A percentile compares a stretch with the other conserved stretches of the same genome.
Evolutionary conservation across 1,140 invertebrate genomes (phyloP).

Genomic region (Thaumetopoea pityocampa): DNA sequence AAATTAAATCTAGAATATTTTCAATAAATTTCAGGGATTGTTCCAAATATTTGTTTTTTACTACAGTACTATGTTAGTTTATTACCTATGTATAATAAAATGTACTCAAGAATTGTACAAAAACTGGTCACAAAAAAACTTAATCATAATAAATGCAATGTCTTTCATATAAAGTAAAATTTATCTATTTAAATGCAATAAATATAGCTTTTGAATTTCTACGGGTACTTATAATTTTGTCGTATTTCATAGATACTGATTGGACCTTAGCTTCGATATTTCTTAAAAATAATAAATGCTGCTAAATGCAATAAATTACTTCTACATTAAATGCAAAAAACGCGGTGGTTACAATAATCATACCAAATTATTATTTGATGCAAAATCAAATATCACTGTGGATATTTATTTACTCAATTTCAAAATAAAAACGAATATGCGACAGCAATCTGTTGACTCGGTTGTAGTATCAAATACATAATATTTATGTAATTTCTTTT

Average conservation of each 20-base stretch:
- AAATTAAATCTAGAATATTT: constrained; percentile 32
- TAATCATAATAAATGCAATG: constrained; percentile 50
- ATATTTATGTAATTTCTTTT: too few relatives aligned
- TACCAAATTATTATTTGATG: too few relatives aligned
- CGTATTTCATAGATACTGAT: too few relatives aligned
- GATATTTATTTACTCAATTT: too few relatives aligned
- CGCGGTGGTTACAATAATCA: constrained; percentile 62
- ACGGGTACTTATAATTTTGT: too few relatives aligned
- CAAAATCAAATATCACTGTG: too few relatives aligned
- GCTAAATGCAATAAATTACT: constrained; percentile 64
- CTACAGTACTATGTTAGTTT: too few relatives aligned
- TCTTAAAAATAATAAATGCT: constrained; percentile 67
- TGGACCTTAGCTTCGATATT: too few relatives aligned
- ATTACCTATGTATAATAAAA: constrained; percentile 20
- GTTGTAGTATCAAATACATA: too few relatives aligned
- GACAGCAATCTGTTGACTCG: too few relatives aligned
- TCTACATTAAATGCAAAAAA: constrained; percentile 53
- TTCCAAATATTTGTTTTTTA: constrained; percentile 48
- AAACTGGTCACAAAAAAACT: constrained; percentile 26
- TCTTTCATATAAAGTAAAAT: constrained; percentile 22
- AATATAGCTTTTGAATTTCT: too few relatives aligned
- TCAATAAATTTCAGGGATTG: constrained; percentile 50
- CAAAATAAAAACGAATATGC: too few relatives aligned
- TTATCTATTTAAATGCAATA: constrained; percentile 21
- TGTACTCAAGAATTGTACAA: constrained; percentile 38